Base-by-base conservation (phyloP, 2,797 vertebrate genomes). In the Anabacerthia variegaticeps region DNA sequence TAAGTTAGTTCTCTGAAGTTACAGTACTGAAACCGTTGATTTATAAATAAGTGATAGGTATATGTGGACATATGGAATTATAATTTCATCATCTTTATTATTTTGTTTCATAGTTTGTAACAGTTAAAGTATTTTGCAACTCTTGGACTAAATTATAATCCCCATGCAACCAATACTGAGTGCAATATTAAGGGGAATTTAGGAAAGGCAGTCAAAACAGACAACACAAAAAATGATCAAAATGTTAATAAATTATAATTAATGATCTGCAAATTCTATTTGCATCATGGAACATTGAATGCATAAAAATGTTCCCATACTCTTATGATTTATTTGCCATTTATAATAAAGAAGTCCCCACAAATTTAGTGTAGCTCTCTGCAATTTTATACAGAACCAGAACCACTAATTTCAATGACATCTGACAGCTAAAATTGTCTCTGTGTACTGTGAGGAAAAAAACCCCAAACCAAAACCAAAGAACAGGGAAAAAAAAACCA, bases 391-490 rank as follows among this genome's bases (percentile, higher is more conserved):
- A 37, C 10, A 72, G 22, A 75, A 75, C 74, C 36, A 65, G 14
- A 9, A 66, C 12, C 12, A 24, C 19, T 62, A 73, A 59, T 76
- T 80, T 91, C 46, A 73, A 14, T 80, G 34, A 89, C 65, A 78
- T 27, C 10, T 43, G 19, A 52, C 14, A 46, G 19, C 20, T 55
- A 28, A 59, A 43, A 12, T 66, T 73, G 8, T 4, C 17, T 15
- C 7, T 3, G 1, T 30, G 6, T 46, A 28, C 23, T n/a, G 6
- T 11, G 21, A 63, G 30, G 21, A 16, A 32, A 63, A 34, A 36
- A 22, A 23, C 10, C 0, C 6, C 9, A 5, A 10, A 20, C 10
- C 3, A 5, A 13, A 23, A 16, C 2, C 1, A 46, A 46, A 8
- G 6, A 48, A 21, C 5, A 54, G 3, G 39, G 24, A 36, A 37